phyloP scores from a whole-genome alignment of 2,113 vertebrate genomes.

The Brienomyrus brachyistius region DNA sequence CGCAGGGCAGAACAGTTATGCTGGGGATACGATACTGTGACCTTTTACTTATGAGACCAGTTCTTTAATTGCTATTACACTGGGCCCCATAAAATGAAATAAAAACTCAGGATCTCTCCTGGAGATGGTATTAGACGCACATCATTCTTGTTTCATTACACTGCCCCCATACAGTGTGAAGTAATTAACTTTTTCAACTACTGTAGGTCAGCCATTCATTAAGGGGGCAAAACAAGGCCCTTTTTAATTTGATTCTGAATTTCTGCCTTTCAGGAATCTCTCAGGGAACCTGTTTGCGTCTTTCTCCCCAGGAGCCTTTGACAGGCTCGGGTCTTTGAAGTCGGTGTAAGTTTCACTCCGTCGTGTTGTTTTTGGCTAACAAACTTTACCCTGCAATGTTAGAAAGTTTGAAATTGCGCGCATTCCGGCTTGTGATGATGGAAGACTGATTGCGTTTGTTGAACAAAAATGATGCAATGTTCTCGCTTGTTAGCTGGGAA shows the following conservation, averaged over 20 bases:
- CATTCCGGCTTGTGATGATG: neutral
- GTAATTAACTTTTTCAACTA: neutral
- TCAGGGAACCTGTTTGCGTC: constrained; percentile 91
- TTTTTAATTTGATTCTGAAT: constrained; percentile 12
- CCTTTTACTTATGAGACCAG: constrained; percentile 2
- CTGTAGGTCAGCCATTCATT: neutral
- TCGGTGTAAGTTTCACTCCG: constrained; percentile 72
- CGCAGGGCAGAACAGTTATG: neutral
- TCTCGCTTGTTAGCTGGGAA: neutral
- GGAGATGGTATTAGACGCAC: neutral
- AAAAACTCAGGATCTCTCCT: constrained; percentile 12
- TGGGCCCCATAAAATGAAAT: neutral
- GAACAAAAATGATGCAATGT: neutral
- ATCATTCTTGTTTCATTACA: neutral
- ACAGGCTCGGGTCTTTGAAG: constrained; percentile 79
- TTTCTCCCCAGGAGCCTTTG: constrained; percentile 81
- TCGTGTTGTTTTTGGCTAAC: neutral
- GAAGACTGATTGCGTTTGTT: neutral
- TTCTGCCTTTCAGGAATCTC: constrained; percentile 73
- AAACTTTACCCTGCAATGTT: neutral
- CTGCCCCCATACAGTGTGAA: neutral
- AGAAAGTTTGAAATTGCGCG: neutral
- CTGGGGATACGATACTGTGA: neutral
- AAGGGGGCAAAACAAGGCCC: neutral
- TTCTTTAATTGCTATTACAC: neutral